Evolutionary conservation across 2,797 vertebrate genomes (phyloP).

Genomic region (Heteromormyrus szaboi): DNA sequence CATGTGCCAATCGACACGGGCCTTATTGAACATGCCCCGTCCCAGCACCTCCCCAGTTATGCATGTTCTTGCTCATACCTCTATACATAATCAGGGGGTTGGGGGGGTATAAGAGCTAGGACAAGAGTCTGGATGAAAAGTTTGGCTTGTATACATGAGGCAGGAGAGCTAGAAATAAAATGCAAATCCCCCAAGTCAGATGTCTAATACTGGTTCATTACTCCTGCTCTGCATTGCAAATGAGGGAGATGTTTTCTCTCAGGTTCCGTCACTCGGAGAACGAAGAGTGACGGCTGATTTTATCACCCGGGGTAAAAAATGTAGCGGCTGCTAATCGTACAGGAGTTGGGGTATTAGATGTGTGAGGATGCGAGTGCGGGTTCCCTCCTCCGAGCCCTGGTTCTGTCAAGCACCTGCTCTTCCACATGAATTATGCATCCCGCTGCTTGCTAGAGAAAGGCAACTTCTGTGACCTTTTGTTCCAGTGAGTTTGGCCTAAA

Average conservation of each 20-base stretch:
- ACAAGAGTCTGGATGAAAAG: not conserved
- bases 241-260: slow-evolving; percentile 18
- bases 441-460: not conserved
- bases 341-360: slow-evolving; percentile 5
- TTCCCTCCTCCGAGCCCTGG: not conserved
- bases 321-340: slow-evolving; percentile 30
- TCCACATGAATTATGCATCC: slow-evolving; percentile 17
- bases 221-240: slow-evolving; percentile 17
- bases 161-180: slow-evolving; percentile 10
- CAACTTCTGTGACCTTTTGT: not conserved
- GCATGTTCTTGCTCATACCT: not conserved
- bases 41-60: not conserved
- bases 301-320: slow-evolving; percentile 25
- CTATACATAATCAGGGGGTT: not conserved
- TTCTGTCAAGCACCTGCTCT: slow-evolving; percentile 7
- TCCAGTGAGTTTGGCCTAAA: not conserved
- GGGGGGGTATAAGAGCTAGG: not conserved
- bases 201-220: slow-evolving; percentile 9
- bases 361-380: not conserved
- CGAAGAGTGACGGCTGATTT: slow-evolving; percentile 20
- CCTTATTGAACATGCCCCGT: not conserved
- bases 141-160: not conserved
- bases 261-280: slow-evolving; percentile 24
- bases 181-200: slow-evolving; percentile 17
- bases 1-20: not conserved